phyloP scores from a whole-genome alignment of 1,140 invertebrate genomes.

The Hypsibius dujardini region DNA sequence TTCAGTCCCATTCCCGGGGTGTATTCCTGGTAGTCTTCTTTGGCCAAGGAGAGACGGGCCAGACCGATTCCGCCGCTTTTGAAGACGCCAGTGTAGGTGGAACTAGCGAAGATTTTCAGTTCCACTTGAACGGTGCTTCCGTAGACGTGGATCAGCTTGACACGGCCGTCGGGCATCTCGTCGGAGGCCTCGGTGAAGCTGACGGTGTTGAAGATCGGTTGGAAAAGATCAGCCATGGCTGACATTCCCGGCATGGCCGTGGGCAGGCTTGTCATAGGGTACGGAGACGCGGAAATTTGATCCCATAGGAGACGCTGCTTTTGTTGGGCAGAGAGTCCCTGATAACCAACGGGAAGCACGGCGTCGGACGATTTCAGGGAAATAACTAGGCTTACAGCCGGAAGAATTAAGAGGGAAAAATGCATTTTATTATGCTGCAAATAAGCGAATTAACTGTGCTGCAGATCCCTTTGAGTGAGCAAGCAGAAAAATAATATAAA shows the following conservation, averaged over 20 bases:
- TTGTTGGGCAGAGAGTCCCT: not conserved
- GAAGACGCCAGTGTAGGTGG: constrained; percentile 7
- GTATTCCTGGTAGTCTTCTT: not conserved
- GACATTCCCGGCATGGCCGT: not conserved
- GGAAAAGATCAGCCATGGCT: not conserved
- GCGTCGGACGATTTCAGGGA: no score
- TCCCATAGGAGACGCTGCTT: not conserved
- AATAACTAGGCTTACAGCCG: no score
- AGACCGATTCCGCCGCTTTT: not conserved
- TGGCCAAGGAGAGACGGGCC: not conserved
- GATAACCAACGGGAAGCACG: not conserved
- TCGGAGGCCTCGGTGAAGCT: not conserved
- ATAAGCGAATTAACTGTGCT: no score
- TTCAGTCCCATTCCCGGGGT: constrained; percentile 5
- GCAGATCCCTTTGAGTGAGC: no score
- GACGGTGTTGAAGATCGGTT: not conserved
- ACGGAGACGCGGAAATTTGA: not conserved
- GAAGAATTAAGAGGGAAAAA: no score
- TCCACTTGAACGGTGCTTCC: not conserved
- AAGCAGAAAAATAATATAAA: no score
- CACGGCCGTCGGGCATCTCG: not conserved
- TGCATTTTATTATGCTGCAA: no score
- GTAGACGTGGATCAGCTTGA: not conserved
- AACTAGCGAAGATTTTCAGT: not conserved
- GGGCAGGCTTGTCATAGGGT: not conserved